phyloP scores from a whole-genome alignment of 2,888 invertebrate species.

The Linnaemya vulpina region DNA sequence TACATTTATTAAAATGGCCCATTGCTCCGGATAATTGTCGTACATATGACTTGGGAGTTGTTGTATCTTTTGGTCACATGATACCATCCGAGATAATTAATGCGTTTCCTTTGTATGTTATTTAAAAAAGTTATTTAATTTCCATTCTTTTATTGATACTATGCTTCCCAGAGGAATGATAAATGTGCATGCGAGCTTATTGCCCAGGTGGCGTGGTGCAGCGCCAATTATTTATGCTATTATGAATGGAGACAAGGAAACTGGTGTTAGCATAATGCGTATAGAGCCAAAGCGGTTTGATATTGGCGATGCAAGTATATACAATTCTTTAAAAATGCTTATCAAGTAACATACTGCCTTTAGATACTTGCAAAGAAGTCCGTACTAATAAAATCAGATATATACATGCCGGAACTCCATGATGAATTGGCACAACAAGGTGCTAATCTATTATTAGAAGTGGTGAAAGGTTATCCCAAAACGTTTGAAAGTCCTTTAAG shows the following conservation, averaged over 20 bases:
- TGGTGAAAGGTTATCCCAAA: constrained; percentile 85
- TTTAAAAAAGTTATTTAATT: not conserved
- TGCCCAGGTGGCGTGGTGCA: constrained; percentile 97
- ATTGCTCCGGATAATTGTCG: constrained; percentile 81
- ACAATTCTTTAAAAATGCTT: not conserved
- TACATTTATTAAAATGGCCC: constrained; percentile 89
- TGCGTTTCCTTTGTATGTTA: constrained; percentile 91
- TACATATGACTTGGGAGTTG: constrained; percentile 91
- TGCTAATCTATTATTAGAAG: constrained; percentile 86
- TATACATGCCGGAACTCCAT: constrained; percentile 87
- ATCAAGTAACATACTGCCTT: constrained; percentile 7
- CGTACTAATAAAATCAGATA: constrained; percentile 85
- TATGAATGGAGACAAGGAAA: constrained; percentile 90
- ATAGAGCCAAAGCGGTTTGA: constrained; percentile 92
- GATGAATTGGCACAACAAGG: constrained; percentile 87
- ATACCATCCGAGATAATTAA: constrained; percentile 90
- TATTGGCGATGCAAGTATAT: constrained; percentile 85
- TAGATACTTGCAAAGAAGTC: constrained; percentile 84
- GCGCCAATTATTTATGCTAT: constrained; percentile 94
- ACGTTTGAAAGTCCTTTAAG: constrained; percentile 85
- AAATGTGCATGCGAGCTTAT: constrained; percentile 95
- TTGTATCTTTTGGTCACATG: constrained; percentile 96
- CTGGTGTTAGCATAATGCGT: constrained; percentile 94
- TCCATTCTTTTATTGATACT: not conserved
- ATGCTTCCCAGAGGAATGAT: constrained; percentile 89